Evolutionary conservation across 2,888 invertebrate species (phyloP), one percentile per base, ranked within the genome.

Genomic region (Brachypterus glaber): DNA sequence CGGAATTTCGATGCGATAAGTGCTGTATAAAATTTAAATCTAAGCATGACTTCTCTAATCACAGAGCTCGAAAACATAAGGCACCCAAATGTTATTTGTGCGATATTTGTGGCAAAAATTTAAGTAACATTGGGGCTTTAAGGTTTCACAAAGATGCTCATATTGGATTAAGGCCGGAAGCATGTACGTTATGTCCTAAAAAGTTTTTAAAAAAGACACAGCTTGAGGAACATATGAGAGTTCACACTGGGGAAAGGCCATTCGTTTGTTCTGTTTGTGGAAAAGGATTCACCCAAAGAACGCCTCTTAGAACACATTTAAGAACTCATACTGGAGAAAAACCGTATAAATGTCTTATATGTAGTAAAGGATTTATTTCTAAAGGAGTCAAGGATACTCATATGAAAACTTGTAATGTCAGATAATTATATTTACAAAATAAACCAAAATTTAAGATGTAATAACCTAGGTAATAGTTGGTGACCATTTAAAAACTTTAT

Each of bases 301-400:
- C 75, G 46, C 77, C 76, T 45, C 69, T 77, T 45, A 75, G 75
- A 44, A 76, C 76, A 43, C 78, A 78, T 58, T 75, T 74, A 59
- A 63, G 77, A 53, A 74, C 74, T 54, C 77, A 77, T 63, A 74
- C 73, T 41, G 77, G 77, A 17, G 73, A 74, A 47, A 66, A 73
- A 44, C 77, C 77, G 0, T 77, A 76, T 63, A 66, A 62, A 37
- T 77, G 77, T 57, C 66, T 60, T 41, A 62, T 73, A 47, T 77
- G 77, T 59, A 68, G 68, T 3, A 74, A 76, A 54, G 75, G 73
- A 15, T 77, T 76, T 59, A 75, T 74, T 17, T 74, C 76, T 43
- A 73, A 73, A 57, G 76, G 76, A 5, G 70, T 76, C 62, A 66
- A 77, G 34, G 73, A 74, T 51, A 71, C 76, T 64, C 77, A 77